Evolutionary conservation across 2,888 invertebrate species (phyloP).

Genomic region (Lordiphosa andalusiaca): DNA sequence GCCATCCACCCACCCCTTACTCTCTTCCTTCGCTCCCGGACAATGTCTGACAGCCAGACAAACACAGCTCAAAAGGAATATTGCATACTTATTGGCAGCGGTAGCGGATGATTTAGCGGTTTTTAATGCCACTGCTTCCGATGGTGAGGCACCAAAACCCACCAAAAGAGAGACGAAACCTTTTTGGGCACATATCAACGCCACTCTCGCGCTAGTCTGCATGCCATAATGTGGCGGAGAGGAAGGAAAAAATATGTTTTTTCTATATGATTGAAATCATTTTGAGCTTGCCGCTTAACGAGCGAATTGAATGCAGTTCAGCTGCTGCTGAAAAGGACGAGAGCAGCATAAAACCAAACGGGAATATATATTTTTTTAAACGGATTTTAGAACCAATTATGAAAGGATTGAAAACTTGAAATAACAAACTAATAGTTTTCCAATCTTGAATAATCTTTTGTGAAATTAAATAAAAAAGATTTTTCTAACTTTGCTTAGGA

Average conservation of each 20-base stretch:
- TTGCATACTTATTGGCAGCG: conserved; percentile 71
- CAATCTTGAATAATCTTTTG: too few species aligned
- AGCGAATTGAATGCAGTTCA: conserved; percentile 3
- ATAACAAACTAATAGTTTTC: too few species aligned
- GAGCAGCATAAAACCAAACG: conserved; percentile 2
- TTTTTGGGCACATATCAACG: conserved; percentile 54
- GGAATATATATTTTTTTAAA: too few species aligned
- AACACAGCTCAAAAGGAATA: conserved; percentile 62
- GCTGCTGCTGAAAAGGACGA: neutral
- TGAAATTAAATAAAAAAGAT: too few species aligned
- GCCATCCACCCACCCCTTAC: conserved; percentile 2
- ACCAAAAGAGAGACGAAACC: conserved; percentile 9
- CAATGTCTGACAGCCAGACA: conserved; percentile 51
- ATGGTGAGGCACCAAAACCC: conserved; percentile 3
- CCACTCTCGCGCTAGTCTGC: conserved; percentile 45
- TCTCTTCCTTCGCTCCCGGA: conserved; percentile 6
- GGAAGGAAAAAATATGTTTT: conserved; percentile 6
- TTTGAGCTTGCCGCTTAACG: conserved; percentile 21
- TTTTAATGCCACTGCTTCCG: conserved; percentile 59
- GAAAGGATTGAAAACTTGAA: too few species aligned
- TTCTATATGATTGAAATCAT: conserved; percentile 49
- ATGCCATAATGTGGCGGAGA: conserved; percentile 14
- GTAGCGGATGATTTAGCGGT: conserved; percentile 71
- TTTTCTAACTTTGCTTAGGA: too few species aligned
- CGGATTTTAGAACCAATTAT: too few species aligned